A percentile compares a stretch with the other conserved stretches of the same genome.
These are phyloP conservation scores for Hypsibius dujardini DNA, from an alignment of 1,140 invertebrate species.

Conservation along the genomic window DNA sequence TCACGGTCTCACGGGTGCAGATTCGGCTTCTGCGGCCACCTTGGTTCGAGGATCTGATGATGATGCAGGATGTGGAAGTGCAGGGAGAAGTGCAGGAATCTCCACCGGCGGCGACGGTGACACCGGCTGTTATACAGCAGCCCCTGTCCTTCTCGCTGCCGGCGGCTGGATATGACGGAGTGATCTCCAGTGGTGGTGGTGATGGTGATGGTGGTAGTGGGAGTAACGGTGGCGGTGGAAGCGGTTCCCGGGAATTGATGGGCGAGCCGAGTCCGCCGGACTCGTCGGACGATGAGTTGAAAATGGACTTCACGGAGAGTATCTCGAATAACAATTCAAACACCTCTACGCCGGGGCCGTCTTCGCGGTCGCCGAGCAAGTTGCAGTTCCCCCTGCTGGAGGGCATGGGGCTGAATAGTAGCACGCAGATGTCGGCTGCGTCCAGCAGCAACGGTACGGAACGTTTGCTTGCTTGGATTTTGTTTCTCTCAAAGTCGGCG, in stretches of 20 bases:
- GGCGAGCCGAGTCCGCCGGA: slow-evolving; percentile 46
- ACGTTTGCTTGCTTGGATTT: too few relatives aligned
- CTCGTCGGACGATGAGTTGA: slow-evolving; percentile 65
- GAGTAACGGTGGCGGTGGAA: slow-evolving; percentile 13
- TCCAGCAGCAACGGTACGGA: too few relatives aligned
- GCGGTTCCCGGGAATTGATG: slow-evolving; percentile 24
- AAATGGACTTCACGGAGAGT: slow-evolving; percentile 40
- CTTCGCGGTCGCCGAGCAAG: slow-evolving; percentile 45
- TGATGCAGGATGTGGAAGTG: slow-evolving; percentile 34
- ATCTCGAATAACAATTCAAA: slow-evolving; percentile 33
- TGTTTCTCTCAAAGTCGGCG: too few relatives aligned
- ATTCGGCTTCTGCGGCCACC: slow-evolving; percentile 72
- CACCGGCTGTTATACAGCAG: slow-evolving; percentile 19
- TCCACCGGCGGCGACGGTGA: background rate
- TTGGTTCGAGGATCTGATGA: slow-evolving; percentile 82
- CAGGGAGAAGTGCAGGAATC: slow-evolving; percentile 16
- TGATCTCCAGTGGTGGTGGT: too few relatives aligned
- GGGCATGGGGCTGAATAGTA: slow-evolving; percentile 32
- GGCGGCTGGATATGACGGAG: slow-evolving; percentile 7
- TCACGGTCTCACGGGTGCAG: slow-evolving; percentile 59
- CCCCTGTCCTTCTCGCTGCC: slow-evolving; percentile 23
- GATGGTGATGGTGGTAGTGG: too few relatives aligned
- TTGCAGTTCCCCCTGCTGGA: slow-evolving; percentile 66
- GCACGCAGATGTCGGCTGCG: background rate
- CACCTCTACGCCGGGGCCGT: slow-evolving; percentile 57